Conservation (phyloP, 2,113 vertebrate genomes). For the Gymnocephalus cernua region DNA sequence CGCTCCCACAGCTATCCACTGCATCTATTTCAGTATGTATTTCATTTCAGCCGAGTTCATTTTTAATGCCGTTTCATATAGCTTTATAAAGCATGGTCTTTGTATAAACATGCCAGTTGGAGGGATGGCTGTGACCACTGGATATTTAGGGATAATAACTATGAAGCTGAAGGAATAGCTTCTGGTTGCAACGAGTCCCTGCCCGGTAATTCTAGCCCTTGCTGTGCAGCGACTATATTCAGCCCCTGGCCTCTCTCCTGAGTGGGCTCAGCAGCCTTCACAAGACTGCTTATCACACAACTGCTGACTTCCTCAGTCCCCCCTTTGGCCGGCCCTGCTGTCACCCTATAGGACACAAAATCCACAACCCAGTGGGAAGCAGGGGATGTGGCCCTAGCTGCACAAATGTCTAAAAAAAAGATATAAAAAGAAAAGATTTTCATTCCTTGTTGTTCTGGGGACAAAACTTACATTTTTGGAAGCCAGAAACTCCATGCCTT, state of each 20-base stretch:
- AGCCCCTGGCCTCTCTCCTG: conserved; percentile 57
- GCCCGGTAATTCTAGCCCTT: conserved; percentile 75
- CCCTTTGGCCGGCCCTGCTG: conserved; percentile 50
- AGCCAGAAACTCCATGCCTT: conserved; percentile 98
- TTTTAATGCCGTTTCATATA: conserved; percentile 68
- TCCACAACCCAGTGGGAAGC: conserved; percentile 23
- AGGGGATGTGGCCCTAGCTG: conserved; percentile 4
- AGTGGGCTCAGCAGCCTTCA: conserved; percentile 64
- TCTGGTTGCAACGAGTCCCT: conserved; percentile 55
- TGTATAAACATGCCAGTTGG: conserved; percentile 73
- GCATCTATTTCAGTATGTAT: conserved; percentile 57
- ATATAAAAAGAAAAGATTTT: not conserved
- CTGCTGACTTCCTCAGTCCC: conserved; percentile 63
- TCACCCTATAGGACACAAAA: conserved; percentile 53
- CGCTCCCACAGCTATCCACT: conserved; percentile 22
- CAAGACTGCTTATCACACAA: conserved; percentile 70
- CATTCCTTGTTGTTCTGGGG: not conserved
- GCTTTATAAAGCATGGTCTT: conserved; percentile 59
- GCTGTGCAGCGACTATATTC: conserved; percentile 69
- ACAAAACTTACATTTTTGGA: conserved; percentile 94
- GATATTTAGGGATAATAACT: conserved; percentile 81
- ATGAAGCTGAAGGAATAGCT: conserved; percentile 70
- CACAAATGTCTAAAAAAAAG: not conserved
- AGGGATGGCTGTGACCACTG: conserved; percentile 69
- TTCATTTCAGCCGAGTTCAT: conserved; percentile 40